Percentiles rank a stretch among this genome's conserved stretches.
phyloP scores from a whole-genome alignment of 2,888 invertebrate species.

The Heteromurus nitidus region DNA sequence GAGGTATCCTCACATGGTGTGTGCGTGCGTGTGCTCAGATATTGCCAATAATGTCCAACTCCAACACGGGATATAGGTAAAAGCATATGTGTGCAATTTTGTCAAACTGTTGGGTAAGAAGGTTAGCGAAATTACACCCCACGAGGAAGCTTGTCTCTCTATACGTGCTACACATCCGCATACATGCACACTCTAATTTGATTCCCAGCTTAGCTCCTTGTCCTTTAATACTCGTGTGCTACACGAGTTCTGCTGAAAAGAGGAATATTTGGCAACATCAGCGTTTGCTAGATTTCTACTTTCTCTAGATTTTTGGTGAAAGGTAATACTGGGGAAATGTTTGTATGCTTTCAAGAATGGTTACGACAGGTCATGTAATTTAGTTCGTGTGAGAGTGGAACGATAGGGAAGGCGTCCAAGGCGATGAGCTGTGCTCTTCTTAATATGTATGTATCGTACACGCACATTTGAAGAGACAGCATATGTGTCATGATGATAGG shows the following conservation, averaged over 20 bases:
- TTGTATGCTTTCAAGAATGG: slow-evolving; percentile 17
- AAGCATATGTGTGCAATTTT: background rate
- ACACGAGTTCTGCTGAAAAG: background rate
- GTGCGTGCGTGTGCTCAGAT: too few species aligned
- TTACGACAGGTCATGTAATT: slow-evolving; percentile 38
- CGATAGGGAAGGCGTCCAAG: too few species aligned
- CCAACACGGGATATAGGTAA: background rate
- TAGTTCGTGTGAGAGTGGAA: background rate
- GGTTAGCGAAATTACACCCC: background rate
- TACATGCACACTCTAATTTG: background rate
- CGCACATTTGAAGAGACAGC: too few species aligned
- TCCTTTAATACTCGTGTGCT: background rate
- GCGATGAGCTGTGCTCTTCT: too few species aligned
- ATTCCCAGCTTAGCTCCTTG: background rate
- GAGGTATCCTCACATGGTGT: too few species aligned
- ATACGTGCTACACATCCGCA: background rate
- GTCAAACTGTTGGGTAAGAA: background rate
- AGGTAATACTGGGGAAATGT: background rate
- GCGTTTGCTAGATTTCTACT: background rate
- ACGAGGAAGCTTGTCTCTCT: background rate
- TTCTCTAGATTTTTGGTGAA: background rate
- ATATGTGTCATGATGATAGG: too few species aligned
- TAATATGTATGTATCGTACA: too few species aligned
- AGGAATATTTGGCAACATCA: slow-evolving; percentile 12
- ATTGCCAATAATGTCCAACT: too few species aligned